Percentiles rank a stretch among this genome's conserved stretches.
These are phyloP conservation scores for Adelognathus sp. DNA, from an alignment of 2,888 invertebrate genomes.

Conservation along the genomic window DNA sequence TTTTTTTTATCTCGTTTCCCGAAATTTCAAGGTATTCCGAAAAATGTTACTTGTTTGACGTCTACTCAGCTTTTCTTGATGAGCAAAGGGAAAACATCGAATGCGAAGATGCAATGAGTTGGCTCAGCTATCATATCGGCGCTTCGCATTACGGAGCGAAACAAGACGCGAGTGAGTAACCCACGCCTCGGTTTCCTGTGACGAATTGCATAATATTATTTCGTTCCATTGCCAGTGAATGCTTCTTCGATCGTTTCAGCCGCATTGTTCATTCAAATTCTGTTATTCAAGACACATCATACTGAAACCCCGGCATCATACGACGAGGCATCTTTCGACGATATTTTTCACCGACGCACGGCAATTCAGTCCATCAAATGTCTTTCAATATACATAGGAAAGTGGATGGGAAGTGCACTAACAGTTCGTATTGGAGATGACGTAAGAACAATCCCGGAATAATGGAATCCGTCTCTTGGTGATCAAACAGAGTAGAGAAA, in stretches of 20 bases:
- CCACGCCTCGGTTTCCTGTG: conserved; percentile 15
- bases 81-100: background rate
- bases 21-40: too few relatives aligned
- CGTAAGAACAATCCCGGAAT: too few relatives aligned
- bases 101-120: background rate
- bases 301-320: background rate
- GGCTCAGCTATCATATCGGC: background rate
- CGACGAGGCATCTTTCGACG: background rate
- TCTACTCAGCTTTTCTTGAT: too few relatives aligned
- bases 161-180: background rate
- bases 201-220: conserved; percentile 31
- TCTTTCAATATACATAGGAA: too few relatives aligned
- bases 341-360: background rate
- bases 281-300: background rate
- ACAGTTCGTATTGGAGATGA: too few relatives aligned
- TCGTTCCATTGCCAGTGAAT: conserved; percentile 1
- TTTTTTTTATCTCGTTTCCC: too few relatives aligned
- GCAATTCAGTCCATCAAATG: background rate
- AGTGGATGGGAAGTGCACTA: too few relatives aligned
- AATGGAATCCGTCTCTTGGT: too few relatives aligned
- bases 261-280: conserved; percentile 1
- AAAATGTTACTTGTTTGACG: too few relatives aligned
- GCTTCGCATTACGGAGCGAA: background rate
- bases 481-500: too few relatives aligned
- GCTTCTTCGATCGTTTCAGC: background rate